Conservation (phyloP, 92 coral and sea anemone species). For the Epizoanthus illoricatus region DNA sequence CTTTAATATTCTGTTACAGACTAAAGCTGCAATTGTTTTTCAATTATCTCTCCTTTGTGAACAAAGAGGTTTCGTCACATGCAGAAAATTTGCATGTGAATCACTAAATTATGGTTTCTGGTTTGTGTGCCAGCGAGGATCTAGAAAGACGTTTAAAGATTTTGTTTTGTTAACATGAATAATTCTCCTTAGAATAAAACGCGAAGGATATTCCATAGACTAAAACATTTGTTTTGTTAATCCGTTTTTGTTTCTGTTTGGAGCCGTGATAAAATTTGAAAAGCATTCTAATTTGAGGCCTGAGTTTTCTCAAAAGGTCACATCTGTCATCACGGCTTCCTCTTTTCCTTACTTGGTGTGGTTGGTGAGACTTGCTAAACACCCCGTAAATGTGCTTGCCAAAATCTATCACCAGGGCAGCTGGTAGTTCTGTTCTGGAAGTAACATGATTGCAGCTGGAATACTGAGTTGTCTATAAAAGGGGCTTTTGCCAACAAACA, state of each 20-base stretch:
- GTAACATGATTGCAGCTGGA: constrained; percentile 30
- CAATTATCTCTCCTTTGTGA: not conserved
- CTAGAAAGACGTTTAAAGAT: not conserved
- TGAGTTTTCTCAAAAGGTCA: constrained; percentile 25
- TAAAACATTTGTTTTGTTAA: not conserved
- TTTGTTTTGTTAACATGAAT: not conserved
- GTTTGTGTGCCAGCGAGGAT: not conserved
- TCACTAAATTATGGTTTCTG: not conserved
- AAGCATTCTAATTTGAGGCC: constrained; percentile 25
- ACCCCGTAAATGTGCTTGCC: constrained; percentile 22
- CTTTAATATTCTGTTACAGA: constrained; percentile 4
- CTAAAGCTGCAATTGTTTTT: constrained; percentile 8
- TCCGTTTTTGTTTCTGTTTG: not conserved
- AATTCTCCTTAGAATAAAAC: not conserved
- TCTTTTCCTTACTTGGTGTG: constrained; percentile 43
- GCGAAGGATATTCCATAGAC: not conserved
- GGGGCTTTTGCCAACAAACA: constrained; percentile 28
- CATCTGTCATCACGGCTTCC: constrained; percentile 39
- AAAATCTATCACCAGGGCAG: constrained; percentile 31
- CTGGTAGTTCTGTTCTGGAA: constrained; percentile 24
- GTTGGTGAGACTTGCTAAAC: constrained; percentile 12
- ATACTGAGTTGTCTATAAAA: not conserved
- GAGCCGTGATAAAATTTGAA: not conserved
- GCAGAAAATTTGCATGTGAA: not conserved
- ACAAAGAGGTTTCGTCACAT: constrained; percentile 35